Conservation (phyloP, 2,113 vertebrate genomes). For the Tiliqua scincoides region DNA sequence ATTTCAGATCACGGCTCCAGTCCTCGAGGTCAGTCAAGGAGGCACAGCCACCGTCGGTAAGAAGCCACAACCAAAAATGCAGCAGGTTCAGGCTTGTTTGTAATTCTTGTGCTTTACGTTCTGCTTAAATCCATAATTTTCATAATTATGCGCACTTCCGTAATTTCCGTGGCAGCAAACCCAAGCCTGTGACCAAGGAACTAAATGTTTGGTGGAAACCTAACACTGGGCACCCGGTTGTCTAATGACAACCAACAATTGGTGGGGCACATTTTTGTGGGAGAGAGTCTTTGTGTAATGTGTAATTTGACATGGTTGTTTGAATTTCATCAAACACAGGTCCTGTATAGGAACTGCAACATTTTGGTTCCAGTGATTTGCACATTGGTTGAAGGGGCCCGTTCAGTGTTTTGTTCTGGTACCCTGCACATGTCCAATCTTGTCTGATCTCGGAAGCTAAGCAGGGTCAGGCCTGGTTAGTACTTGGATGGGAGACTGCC, state of each 20-base stretch:
- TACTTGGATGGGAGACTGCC: too few relatives aligned
- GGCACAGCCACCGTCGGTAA: slow-evolving; percentile 87
- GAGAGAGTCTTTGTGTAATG: not conserved
- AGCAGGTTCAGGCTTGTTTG: not conserved
- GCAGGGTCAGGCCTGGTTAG: too few relatives aligned
- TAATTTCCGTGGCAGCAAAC: not conserved
- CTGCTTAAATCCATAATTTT: not conserved
- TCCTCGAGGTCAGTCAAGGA: slow-evolving; percentile 86
- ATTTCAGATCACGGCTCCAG: slow-evolving; percentile 86
- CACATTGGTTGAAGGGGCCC: too few relatives aligned
- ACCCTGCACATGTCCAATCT: too few relatives aligned
- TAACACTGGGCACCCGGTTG: not conserved
- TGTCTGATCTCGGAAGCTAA: too few relatives aligned
- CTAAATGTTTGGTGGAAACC: not conserved
- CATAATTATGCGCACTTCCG: too few relatives aligned
- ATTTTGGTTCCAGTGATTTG: not conserved
- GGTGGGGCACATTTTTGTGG: not conserved
- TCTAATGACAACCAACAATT: not conserved
- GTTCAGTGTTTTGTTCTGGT: too few relatives aligned
- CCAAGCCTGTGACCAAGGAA: not conserved
- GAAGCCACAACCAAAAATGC: slow-evolving; percentile 25
- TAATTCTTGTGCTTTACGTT: not conserved
- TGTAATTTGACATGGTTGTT: not conserved
- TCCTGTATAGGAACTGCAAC: not conserved
- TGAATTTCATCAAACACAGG: not conserved